These are phyloP conservation scores for Scatophagus argus DNA, from an alignment of 2,113 vertebrate genomes.

Conservation along the genomic window DNA sequence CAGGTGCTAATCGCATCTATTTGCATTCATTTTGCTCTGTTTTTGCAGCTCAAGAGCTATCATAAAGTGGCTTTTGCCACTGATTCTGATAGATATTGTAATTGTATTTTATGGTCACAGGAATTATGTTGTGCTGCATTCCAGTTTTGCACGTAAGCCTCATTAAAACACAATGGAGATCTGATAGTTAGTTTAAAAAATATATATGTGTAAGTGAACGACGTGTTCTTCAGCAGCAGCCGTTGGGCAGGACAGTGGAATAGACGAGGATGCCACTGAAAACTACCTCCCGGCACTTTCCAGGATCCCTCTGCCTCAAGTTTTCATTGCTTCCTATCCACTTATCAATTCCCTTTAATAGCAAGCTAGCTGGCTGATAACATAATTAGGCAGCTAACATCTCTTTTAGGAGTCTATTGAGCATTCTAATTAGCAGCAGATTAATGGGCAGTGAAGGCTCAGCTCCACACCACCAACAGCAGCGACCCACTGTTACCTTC, in stretches of 20 bases:
- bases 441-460: slow-evolving; percentile 73
- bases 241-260: slow-evolving; percentile 32
- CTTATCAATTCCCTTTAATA: slow-evolving; percentile 78
- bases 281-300: slow-evolving; percentile 4
- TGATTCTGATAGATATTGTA: background rate
- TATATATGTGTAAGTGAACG: slow-evolving; percentile 28
- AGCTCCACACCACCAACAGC: slow-evolving; percentile 70
- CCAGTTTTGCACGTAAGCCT: background rate
- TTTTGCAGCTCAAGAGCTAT: background rate
- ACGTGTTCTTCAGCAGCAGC: slow-evolving; percentile 38
- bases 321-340: slow-evolving; percentile 66
- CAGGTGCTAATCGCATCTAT: background rate
- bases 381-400: slow-evolving; percentile 77
- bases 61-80: background rate
- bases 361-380: slow-evolving; percentile 76
- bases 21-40: background rate
- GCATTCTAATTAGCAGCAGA: slow-evolving; percentile 81
- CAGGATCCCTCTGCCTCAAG: slow-evolving; percentile 35
- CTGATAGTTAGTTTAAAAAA: slow-evolving; percentile 21
- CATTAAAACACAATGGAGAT: slow-evolving; percentile 22
- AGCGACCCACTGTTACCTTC: slow-evolving; percentile 75
- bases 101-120: background rate
- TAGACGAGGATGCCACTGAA: slow-evolving; percentile 22
- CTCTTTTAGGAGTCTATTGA: slow-evolving; percentile 80
- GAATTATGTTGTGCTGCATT: slow-evolving; percentile 1